phyloP scores from a whole-genome alignment of 2,113 vertebrate genomes.

The Uria aalge region DNA sequence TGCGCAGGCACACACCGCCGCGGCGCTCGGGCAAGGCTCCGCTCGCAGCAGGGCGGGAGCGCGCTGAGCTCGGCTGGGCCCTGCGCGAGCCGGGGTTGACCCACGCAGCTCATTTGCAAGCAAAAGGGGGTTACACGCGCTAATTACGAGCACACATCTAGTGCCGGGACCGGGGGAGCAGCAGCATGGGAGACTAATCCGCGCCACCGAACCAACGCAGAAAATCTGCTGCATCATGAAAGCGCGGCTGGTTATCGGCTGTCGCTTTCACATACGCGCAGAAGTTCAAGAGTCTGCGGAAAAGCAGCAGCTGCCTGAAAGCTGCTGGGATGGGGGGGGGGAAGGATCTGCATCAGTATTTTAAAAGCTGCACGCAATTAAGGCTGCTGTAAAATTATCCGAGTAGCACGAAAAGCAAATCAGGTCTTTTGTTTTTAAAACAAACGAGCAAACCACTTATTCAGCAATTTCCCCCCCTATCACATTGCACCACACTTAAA shows the following conservation, averaged over 20 bases:
- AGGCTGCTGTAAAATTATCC: neutral
- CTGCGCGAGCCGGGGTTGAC: fast-evolving
- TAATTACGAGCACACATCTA: neutral
- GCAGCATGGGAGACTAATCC: fast-evolving
- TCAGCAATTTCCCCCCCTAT: neutral
- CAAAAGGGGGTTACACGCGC: fast-evolving
- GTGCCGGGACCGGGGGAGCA: fast-evolving
- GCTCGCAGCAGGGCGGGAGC: neutral
- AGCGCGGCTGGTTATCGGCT: fast-evolving
- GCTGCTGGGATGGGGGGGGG: neutral
- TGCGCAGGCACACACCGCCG: neutral
- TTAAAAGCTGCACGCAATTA: neutral
- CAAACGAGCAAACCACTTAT: neutral
- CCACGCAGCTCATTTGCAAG: neutral
- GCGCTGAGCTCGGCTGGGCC: fast-evolving
- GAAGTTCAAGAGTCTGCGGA: neutral
- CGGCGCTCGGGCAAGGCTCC: neutral
- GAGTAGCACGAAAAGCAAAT: neutral
- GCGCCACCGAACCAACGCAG: fast-evolving
- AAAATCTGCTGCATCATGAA: neutral
- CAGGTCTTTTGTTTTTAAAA: neutral
- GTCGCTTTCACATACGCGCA: fast-evolving
- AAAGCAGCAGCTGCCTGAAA: neutral
- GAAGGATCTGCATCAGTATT: neutral
- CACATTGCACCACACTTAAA: neutral